Base-by-base conservation (phyloP, 2,888 invertebrate genomes). In the Drosophila kanekoi region DNA sequence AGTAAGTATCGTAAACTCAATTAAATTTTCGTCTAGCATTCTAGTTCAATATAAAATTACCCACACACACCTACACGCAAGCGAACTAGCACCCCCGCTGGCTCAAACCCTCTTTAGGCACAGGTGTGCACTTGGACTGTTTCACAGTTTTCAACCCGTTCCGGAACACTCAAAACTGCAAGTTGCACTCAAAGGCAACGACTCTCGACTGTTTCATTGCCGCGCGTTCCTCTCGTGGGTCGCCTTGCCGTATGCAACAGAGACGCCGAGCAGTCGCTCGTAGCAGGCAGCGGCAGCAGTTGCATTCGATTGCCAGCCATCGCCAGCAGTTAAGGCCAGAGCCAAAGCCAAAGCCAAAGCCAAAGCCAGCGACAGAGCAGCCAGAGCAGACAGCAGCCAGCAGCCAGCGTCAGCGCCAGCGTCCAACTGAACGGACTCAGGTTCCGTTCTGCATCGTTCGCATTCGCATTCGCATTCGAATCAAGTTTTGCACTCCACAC, bases 261-360 rank as follows among this genome's bases (percentile, higher is more conserved):
- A 41, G 47, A 60, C 40, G 53, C 49, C 53, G 41, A 52, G 44
- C 77, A 81, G 81, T 82, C 87, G 81, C 81, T 84, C 66, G 59
- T 45, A 75, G 84, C 72, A 68, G 72, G 79, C 79, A 78, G 81
- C 77, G 81, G 65, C 81, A 78, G 66, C 73, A 87, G 81, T 86
- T 81, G 81, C 81, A 81, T 84, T 68, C 68, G 72, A 74, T 72
- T 72, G 78, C 67, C 72, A 72, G 77, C 72, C 69, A 54, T 62
- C 72, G 72, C 54, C 65, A 58, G 54, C 54, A 56, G 44, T 54
- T 56, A 14, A n/a, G n/a, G 11, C 37, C 32, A 53, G 41, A 53
- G 53, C 18, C 35, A 35, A 11, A 10, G 35, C 13, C n/a, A 59
- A n/a, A n/a, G 11, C 37, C 32, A 53, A 32, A 53, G 53, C 18